Conservation (phyloP, 2,888 invertebrate genomes). For the Lacanobia oleracea region DNA sequence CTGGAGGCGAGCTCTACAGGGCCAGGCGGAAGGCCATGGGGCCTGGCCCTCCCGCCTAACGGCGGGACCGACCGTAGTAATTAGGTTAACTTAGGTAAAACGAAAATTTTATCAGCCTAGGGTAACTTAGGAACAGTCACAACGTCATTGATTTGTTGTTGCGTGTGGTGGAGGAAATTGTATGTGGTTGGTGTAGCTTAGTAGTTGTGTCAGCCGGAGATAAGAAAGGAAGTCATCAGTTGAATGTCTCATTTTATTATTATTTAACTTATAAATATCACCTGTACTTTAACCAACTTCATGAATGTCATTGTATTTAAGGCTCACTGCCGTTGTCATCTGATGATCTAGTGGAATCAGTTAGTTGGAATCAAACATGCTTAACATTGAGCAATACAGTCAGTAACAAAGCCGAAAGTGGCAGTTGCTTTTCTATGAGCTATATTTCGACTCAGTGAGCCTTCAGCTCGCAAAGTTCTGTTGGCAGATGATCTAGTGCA, state of each 20-base stretch:
- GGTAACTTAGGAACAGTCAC: too few relatives aligned
- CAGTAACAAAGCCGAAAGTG: too few relatives aligned
- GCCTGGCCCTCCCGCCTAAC: too few relatives aligned
- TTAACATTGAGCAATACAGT: background rate
- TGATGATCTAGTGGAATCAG: background rate
- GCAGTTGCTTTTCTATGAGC: background rate
- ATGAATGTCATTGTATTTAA: background rate
- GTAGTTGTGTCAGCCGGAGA: background rate
- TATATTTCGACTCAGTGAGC: too few relatives aligned
- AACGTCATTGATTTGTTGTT: conserved; percentile 52
- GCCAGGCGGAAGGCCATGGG: too few relatives aligned
- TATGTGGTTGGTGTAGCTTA: conserved; percentile 10
- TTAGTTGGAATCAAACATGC: background rate
- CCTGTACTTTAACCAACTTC: background rate
- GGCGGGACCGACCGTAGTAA: too few relatives aligned
- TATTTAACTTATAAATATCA: too few relatives aligned
- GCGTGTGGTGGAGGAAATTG: conserved; percentile 24
- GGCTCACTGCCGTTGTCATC: background rate
- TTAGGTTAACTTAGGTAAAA: too few relatives aligned
- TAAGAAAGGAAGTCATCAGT: background rate
- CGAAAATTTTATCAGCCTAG: too few relatives aligned
- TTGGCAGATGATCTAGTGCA: background rate
- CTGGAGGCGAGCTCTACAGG: too few relatives aligned
- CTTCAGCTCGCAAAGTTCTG: too few relatives aligned
- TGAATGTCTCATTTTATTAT: too few relatives aligned